A percentile compares a stretch with the other conserved stretches of the same genome.
Evolutionary conservation across 2,797 vertebrate species (phyloP).

Genomic region (Enteromius argenteus): DNA sequence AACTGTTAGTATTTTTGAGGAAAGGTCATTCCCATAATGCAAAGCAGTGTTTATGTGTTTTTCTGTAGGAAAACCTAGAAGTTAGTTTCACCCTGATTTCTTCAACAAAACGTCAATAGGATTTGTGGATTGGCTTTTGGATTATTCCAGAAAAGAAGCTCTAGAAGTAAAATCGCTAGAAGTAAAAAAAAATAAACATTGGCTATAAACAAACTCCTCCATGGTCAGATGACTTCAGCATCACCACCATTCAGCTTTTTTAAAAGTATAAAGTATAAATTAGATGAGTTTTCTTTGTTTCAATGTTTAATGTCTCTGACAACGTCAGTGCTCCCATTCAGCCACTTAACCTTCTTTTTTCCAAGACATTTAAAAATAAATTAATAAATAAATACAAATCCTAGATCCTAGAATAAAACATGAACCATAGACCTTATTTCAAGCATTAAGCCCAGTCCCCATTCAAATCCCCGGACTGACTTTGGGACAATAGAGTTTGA

Average conservation of each 20-base stretch:
- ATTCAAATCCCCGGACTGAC: neutral
- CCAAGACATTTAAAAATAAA: neutral
- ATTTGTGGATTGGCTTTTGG: neutral
- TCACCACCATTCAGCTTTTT: too few relatives aligned
- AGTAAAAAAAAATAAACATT: neutral
- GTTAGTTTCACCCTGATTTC: neutral
- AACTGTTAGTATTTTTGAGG: neutral
- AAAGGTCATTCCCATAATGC: neutral
- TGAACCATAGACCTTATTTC: neutral
- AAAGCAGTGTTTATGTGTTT: neutral
- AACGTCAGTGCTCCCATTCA: neutral
- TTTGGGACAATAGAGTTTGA: neutral
- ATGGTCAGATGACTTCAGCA: neutral
- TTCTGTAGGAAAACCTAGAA: neutral
- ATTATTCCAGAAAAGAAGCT: neutral
- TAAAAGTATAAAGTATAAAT: neutral
- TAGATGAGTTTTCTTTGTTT: neutral
- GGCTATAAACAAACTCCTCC: neutral
- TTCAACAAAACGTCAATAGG: neutral
- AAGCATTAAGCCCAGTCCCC: neutral
- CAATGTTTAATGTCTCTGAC: neutral
- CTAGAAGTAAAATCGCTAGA: neutral
- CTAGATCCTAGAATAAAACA: neutral
- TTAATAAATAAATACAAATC: too few relatives aligned
- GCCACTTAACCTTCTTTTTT: neutral